A percentile compares a stretch with the other conserved stretches of the same genome.
Conservation (phyloP, 2,888 invertebrate species). For the Lycocerus yunnanus region DNA sequence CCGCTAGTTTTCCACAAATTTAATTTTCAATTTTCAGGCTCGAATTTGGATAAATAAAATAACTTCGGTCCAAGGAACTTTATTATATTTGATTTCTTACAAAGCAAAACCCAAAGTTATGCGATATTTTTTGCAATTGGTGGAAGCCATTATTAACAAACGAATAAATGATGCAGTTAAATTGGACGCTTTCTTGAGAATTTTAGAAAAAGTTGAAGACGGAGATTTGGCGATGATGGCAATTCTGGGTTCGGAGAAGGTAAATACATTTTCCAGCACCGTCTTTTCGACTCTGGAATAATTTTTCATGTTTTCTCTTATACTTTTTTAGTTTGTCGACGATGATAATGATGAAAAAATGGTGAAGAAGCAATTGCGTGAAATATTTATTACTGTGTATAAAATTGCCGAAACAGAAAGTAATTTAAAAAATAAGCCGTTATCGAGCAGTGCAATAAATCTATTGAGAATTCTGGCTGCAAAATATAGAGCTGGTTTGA, state of each 20-base stretch:
- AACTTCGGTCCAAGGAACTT: constrained; percentile 41
- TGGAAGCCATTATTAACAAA: constrained; percentile 45
- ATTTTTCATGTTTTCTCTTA: background rate
- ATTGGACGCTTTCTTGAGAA: constrained; percentile 42
- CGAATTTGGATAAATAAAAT: constrained; percentile 44
- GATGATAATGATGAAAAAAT: constrained; percentile 43
- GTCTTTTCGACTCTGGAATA: background rate
- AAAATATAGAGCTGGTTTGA: constrained; percentile 43
- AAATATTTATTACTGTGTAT: constrained; percentile 42
- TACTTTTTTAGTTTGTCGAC: constrained; percentile 39
- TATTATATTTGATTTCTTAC: constrained; percentile 41
- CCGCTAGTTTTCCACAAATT: background rate
- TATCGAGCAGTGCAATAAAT: constrained; percentile 34
- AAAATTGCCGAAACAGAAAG: constrained; percentile 42
- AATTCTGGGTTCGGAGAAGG: constrained; percentile 41
- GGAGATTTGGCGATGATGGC: constrained; percentile 42
- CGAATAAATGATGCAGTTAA: constrained; percentile 44
- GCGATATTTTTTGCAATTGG: constrained; percentile 45
- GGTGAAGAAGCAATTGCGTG: constrained; percentile 41
- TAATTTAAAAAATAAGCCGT: constrained; percentile 15
- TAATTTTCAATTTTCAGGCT: constrained; percentile 33
- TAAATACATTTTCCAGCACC: constrained; percentile 9
- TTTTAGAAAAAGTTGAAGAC: constrained; percentile 43
- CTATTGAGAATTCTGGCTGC: constrained; percentile 41
- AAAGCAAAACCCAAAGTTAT: constrained; percentile 43